phyloP scores from a whole-genome alignment of 2,797 vertebrate genomes.

The Arctocebus calabarensis region DNA sequence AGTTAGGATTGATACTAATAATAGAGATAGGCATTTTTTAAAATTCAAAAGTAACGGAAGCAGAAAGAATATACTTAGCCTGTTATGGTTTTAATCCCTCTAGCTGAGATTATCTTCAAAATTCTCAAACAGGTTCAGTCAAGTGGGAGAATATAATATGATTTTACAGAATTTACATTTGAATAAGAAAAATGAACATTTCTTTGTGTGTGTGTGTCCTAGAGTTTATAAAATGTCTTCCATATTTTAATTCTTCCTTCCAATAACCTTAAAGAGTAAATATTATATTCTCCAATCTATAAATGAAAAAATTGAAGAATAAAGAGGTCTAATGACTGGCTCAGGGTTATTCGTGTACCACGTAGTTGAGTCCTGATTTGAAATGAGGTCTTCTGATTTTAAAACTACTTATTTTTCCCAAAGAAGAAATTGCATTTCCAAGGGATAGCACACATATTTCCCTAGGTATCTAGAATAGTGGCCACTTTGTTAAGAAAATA shows the following conservation, averaged over 20 bases:
- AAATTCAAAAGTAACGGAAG: constrained; percentile 19
- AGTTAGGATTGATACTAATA: constrained; percentile 48
- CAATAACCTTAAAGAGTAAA: constrained; percentile 1
- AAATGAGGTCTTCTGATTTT: constrained; percentile 31
- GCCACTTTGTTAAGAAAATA: neutral
- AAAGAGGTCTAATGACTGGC: neutral
- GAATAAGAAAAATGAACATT: constrained; percentile 48
- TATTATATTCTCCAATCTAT: neutral
- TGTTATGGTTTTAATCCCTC: constrained; percentile 54
- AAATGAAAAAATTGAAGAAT: neutral
- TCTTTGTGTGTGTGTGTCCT: constrained; percentile 22
- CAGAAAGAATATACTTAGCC: constrained; percentile 34
- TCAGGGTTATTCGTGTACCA: neutral
- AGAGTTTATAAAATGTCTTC: constrained; percentile 53
- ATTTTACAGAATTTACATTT: constrained; percentile 8
- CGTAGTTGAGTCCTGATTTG: neutral
- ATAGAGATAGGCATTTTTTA: constrained; percentile 2
- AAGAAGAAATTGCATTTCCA: constrained; percentile 3
- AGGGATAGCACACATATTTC: neutral
- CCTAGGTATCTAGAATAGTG: neutral
- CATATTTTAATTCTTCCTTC: constrained; percentile 46
- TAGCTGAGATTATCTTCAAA: constrained; percentile 63
- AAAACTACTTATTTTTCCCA: neutral
- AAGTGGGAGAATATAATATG: constrained; percentile 20
- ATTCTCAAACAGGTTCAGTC: constrained; percentile 56